Conservation (phyloP, 2,888 invertebrate genomes). For the Isotomurus palustris region DNA sequence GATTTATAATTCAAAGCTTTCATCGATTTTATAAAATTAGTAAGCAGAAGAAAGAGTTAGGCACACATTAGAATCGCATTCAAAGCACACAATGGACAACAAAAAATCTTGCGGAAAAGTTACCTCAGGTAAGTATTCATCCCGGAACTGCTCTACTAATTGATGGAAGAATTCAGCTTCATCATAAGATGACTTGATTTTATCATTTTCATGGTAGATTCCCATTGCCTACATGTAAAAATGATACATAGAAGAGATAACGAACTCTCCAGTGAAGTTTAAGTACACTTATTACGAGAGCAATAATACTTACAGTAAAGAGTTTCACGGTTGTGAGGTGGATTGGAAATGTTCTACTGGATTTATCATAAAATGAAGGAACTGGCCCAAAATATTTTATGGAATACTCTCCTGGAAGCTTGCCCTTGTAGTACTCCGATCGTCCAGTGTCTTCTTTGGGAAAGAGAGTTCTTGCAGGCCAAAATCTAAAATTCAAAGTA, state of each 20-base stretch:
- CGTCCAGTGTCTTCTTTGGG: conserved; percentile 25
- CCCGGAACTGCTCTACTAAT: conserved; percentile 27
- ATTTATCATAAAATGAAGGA: conserved; percentile 27
- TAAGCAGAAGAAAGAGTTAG: too few species aligned
- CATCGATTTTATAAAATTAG: too few species aligned
- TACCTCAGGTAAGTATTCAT: conserved; percentile 22
- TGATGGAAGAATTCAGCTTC: conserved; percentile 30
- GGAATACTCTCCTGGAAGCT: conserved; percentile 24
- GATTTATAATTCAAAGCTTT: too few species aligned
- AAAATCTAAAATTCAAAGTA: conserved; percentile 27
- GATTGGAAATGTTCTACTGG: conserved; percentile 20
- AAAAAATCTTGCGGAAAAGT: too few species aligned
- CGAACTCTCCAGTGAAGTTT: too few species aligned
- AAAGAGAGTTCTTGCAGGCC: conserved; percentile 40
- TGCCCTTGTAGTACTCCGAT: background rate
- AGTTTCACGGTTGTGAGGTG: conserved; percentile 30
- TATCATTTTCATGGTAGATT: conserved; percentile 30
- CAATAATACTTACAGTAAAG: conserved; percentile 32
- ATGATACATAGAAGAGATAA: too few species aligned
- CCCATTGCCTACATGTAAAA: conserved; percentile 28
- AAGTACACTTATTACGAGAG: too few species aligned
- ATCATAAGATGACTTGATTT: conserved; percentile 31
- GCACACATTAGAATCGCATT: too few species aligned
- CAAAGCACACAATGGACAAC: too few species aligned
- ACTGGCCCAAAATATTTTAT: conserved; percentile 36